Evolutionary conservation across 2,888 invertebrate species (phyloP).

Genomic region (Drosophila neotestacea): DNA sequence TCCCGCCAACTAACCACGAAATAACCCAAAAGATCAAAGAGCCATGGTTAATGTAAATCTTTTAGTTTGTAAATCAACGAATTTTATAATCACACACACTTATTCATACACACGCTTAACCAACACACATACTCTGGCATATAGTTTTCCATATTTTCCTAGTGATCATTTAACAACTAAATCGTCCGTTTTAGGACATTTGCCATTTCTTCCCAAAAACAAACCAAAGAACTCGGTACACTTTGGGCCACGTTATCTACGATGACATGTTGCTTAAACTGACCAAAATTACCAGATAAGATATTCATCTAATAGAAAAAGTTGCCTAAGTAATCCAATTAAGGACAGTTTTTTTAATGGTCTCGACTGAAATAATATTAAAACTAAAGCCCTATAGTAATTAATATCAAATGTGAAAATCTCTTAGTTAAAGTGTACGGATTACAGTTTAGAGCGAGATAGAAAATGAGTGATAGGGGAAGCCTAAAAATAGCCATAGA

Average conservation of each 20-base stretch:
- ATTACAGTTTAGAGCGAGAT: conserved; percentile 2
- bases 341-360: too few species aligned
- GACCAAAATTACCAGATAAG: neutral
- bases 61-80: conserved; percentile 32
- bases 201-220: neutral
- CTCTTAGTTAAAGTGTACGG: neutral
- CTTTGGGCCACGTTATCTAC: neutral
- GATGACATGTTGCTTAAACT: conserved; percentile 8
- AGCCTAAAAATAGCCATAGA: neutral
- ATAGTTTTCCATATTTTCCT: neutral
- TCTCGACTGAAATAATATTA: too few species aligned
- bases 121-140: conserved; percentile 12
- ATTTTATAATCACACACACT: conserved; percentile 23
- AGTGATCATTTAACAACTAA: neutral
- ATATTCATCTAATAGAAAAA: too few species aligned
- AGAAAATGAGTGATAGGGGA: neutral
- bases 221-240: conserved; percentile 5
- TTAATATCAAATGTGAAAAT: too few species aligned
- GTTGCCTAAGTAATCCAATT: too few species aligned
- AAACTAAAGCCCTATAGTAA: too few species aligned
- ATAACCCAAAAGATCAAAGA: conserved; percentile 11
- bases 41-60: conserved; percentile 25
- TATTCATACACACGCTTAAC: conserved; percentile 30
- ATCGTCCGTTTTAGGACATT: neutral
- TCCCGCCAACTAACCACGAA: conserved; percentile 23